Percentiles rank a stretch among this genome's conserved stretches.
phyloP scores from a whole-genome alignment of 92 coral and sea anemone species.

The Pocillopora meandrina region DNA sequence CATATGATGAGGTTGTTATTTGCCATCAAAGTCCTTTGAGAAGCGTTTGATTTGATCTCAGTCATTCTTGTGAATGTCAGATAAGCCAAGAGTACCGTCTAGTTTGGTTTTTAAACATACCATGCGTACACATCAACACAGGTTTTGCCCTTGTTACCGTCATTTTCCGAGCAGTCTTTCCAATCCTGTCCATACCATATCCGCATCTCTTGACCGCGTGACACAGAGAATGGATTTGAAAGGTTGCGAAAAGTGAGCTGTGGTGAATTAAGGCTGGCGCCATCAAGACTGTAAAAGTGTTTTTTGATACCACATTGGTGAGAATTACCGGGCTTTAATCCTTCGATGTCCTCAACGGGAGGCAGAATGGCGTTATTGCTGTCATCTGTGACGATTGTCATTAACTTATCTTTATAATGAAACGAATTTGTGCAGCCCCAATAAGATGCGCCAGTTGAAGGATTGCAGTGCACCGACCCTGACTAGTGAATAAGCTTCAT shows the following conservation, averaged over 20 bases:
- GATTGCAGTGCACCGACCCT: background rate
- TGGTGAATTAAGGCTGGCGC: background rate
- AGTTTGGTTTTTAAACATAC: background rate
- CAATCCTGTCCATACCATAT: slow-evolving; percentile 10
- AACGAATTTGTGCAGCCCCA: background rate
- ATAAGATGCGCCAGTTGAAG: background rate
- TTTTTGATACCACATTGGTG: background rate
- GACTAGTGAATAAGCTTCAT: background rate
- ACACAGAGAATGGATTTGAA: background rate
- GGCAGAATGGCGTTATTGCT: background rate
- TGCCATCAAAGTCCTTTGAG: too few relatives aligned
- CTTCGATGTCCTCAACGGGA: background rate
- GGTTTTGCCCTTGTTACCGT: background rate
- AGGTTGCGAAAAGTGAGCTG: background rate
- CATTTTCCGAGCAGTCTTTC: background rate
- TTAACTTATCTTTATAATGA: background rate
- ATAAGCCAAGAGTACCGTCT: background rate
- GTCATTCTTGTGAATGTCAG: background rate
- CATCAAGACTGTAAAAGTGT: background rate
- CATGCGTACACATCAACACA: slow-evolving; percentile 4
- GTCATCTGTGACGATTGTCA: background rate
- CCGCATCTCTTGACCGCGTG: background rate
- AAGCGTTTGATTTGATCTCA: too few relatives aligned
- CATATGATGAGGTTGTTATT: too few relatives aligned
- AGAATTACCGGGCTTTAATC: background rate